These are phyloP conservation scores for Sitta carolinensis DNA, from an alignment of 2,797 vertebrate genomes.

Conservation along the genomic window DNA sequence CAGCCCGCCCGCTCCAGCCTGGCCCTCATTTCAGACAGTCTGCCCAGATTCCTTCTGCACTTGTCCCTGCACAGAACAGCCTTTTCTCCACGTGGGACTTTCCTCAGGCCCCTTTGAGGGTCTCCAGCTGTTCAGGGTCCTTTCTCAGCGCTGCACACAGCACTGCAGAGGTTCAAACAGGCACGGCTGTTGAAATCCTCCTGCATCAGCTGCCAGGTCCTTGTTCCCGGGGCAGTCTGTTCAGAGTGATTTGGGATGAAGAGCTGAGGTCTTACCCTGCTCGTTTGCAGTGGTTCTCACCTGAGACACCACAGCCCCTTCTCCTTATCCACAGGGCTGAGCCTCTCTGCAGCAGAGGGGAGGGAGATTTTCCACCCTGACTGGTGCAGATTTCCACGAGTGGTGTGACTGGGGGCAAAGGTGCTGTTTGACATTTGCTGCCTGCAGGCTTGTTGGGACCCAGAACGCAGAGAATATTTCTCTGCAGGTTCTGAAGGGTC, in stretches of 20 bases:
- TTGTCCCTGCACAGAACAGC: not conserved
- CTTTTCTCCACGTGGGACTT: not conserved
- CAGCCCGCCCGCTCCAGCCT: not conserved
- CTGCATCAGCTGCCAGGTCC: not conserved
- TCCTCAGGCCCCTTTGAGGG: not conserved
- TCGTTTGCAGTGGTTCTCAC: fast-evolving
- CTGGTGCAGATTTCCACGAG: fast-evolving
- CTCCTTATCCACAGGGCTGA: fast-evolving
- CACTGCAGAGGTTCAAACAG: not conserved
- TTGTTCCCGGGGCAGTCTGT: not conserved
- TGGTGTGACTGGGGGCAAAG: not conserved
- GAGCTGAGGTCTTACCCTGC: not conserved
- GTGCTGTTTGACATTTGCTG: not conserved
- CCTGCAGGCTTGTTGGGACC: too few species aligned
- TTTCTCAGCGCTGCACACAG: not conserved
- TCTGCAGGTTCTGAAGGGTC: too few species aligned
- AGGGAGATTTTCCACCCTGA: not conserved
- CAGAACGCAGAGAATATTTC: too few species aligned
- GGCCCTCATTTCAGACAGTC: not conserved
- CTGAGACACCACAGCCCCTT: not conserved
- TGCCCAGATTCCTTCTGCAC: not conserved
- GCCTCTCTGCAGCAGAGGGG: not conserved
- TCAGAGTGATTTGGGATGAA: not conserved
- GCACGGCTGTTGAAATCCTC: not conserved
- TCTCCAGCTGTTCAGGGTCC: not conserved